phyloP scores from a whole-genome alignment of 2,888 invertebrate species.

The Sthenelais limicola region DNA sequence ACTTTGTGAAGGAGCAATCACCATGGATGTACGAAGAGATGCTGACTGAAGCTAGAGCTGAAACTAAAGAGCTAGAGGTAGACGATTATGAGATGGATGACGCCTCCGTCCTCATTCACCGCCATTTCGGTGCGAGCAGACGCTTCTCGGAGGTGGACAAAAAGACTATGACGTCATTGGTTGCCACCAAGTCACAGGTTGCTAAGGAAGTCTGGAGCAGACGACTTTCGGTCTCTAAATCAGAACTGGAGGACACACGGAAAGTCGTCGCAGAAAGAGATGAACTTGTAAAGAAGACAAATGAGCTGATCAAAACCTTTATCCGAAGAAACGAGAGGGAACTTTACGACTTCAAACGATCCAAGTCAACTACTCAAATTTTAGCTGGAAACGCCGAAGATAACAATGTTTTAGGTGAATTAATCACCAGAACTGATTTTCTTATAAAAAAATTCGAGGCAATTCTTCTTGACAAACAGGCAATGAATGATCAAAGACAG shows the following conservation, averaged over 20 bases:
- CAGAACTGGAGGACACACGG: constrained; percentile 11
- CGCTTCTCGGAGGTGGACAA: constrained; percentile 42
- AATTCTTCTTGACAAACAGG: constrained; percentile 1
- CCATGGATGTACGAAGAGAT: constrained; percentile 33
- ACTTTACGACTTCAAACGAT: neutral
- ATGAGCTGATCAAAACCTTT: constrained; percentile 15
- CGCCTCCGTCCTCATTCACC: constrained; percentile 39
- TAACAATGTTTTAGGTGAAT: neutral
- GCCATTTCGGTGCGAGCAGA: constrained; percentile 41
- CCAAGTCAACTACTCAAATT: constrained; percentile 8
- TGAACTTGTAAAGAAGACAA: neutral
- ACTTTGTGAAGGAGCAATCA: constrained; percentile 1
- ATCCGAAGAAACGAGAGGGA: neutral
- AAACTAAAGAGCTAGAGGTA: constrained; percentile 14
- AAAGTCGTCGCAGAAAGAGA: neutral
- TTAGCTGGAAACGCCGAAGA: neutral
- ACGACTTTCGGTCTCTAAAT: neutral
- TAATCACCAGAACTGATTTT: constrained; percentile 11
- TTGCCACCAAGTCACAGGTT: constrained; percentile 39
- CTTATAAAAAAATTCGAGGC: neutral
- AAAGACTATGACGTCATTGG: constrained; percentile 25
- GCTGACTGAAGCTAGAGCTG: neutral
- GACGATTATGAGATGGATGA: constrained; percentile 31
- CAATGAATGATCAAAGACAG: neutral
- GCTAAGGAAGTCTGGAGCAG: constrained; percentile 22